Conservation (phyloP, 37 sponge, comb jelly and placozoan genomes). For the Haliclona indistincta region DNA sequence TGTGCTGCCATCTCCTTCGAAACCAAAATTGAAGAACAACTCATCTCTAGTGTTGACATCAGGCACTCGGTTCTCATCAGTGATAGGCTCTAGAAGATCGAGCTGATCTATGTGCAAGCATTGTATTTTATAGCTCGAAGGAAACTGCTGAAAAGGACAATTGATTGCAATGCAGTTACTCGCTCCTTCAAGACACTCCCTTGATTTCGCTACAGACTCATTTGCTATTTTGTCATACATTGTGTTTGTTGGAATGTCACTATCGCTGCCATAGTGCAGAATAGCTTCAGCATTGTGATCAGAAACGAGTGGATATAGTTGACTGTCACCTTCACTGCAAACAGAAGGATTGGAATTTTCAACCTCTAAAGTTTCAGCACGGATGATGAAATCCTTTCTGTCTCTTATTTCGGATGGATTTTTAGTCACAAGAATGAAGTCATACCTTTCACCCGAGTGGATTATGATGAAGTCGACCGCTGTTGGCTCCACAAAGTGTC, state of each 20-base stretch:
- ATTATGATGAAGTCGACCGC: constrained; percentile 75
- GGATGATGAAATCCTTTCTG: constrained; percentile 48
- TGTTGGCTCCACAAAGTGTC: constrained; percentile 33
- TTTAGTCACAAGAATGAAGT: constrained; percentile 59
- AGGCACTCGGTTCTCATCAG: background rate
- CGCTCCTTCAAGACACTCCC: background rate
- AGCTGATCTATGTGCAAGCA: constrained; percentile 16
- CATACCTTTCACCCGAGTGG: constrained; percentile 84
- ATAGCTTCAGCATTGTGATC: constrained; percentile 48
- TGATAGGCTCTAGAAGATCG: constrained; percentile 7
- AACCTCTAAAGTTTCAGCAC: constrained; percentile 74
- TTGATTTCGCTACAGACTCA: background rate
- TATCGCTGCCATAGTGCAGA: constrained; percentile 26
- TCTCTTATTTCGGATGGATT: background rate
- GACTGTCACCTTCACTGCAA: background rate
- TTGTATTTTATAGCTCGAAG: background rate
- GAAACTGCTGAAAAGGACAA: constrained; percentile 12
- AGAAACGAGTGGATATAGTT: background rate
- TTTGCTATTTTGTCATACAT: background rate
- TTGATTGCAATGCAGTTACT: constrained; percentile 26
- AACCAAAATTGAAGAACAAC: constrained; percentile 34
- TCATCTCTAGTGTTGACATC: background rate
- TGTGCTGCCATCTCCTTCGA: background rate
- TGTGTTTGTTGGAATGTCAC: background rate
- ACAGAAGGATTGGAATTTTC: background rate